These are phyloP conservation scores for Ichneumoninae sp. DNA, from an alignment of 2,888 invertebrate genomes.

Conservation along the genomic window DNA sequence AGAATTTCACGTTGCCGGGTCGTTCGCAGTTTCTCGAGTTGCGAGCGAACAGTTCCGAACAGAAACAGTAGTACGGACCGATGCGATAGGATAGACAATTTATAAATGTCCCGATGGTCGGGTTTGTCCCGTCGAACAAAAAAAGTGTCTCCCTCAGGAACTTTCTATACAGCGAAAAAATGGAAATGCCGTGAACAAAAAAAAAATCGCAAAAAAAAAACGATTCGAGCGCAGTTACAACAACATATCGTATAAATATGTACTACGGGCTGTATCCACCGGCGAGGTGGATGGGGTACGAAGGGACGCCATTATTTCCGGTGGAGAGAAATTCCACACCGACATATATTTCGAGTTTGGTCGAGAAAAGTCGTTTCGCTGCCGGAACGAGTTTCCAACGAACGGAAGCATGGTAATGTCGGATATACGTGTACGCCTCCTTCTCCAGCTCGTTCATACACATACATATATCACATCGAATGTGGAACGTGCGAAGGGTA, in stretches of 20 bases:
- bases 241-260: slow-evolving; percentile 66
- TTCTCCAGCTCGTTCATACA: background rate
- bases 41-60: background rate
- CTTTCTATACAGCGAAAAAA: slow-evolving; percentile 15
- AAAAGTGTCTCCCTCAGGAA: slow-evolving; percentile 2
- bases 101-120: slow-evolving; percentile 25
- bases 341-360: slow-evolving; percentile 65
- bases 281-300: slow-evolving; percentile 13
- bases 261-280: slow-evolving; percentile 46
- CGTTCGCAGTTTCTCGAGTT: slow-evolving; percentile 33
- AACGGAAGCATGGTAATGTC: slow-evolving; percentile 43
- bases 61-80: slow-evolving; percentile 33
- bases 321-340: slow-evolving; percentile 64
- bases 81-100: slow-evolving; percentile 31
- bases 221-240: slow-evolving; percentile 39
- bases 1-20: background rate
- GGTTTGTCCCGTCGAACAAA: slow-evolving; percentile 1
- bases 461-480: background rate
- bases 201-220: slow-evolving; percentile 31
- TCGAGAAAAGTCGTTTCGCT: slow-evolving; percentile 67
- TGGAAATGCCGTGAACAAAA: slow-evolving; percentile 12
- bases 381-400: slow-evolving; percentile 52
- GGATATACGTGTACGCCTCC: slow-evolving; percentile 33
- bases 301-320: slow-evolving; percentile 63
- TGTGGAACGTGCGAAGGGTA: background rate